Evolutionary conservation across 1,140 invertebrate genomes (phyloP).

Genomic region (Pseudomyrmex dendroicus): DNA sequence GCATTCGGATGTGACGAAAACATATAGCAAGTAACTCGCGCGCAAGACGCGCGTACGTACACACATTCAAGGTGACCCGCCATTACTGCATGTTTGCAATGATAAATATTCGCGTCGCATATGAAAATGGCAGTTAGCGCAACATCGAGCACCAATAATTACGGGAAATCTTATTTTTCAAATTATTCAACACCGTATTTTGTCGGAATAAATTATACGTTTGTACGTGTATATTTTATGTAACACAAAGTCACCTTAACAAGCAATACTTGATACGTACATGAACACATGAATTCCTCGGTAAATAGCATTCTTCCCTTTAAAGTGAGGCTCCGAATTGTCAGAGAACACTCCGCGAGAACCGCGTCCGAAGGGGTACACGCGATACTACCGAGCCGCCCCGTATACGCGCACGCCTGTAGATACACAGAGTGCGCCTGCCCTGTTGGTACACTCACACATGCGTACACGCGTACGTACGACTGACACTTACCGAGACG

Average conservation of each 20-base stretch:
- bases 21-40: background rate
- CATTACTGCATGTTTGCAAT: background rate
- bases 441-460: background rate
- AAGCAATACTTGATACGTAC: too few species aligned
- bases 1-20: slow-evolving; percentile 36
- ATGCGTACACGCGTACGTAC: too few species aligned
- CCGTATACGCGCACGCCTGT: background rate
- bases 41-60: background rate
- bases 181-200: too few species aligned
- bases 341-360: too few species aligned
- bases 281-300: too few species aligned
- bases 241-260: too few species aligned
- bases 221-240: too few species aligned
- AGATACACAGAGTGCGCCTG: background rate
- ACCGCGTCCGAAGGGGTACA: background rate
- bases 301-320: too few species aligned
- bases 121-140: slow-evolving; percentile 30
- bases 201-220: too few species aligned
- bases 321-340: too few species aligned
- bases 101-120: background rate
- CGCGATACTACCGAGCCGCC: background rate
- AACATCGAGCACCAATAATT: too few species aligned
- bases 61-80: background rate
- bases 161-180: background rate
- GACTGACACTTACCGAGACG: slow-evolving; percentile 62